phyloP scores from a whole-genome alignment of 2,113 vertebrate genomes.

The Macheiramphus alcinus region DNA sequence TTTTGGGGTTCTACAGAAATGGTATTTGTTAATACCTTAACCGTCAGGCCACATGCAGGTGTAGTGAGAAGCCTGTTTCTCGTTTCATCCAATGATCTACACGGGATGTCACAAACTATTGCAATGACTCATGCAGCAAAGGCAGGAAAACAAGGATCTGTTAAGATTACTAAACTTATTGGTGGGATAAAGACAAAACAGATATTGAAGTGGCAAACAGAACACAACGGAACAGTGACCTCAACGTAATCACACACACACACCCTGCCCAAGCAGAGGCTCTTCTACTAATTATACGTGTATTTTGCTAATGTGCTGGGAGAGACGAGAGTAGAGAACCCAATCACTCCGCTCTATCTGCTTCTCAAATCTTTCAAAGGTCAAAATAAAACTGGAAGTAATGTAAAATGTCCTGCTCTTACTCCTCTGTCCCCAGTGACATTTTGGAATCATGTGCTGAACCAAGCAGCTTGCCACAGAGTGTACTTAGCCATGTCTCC shows the following conservation, averaged over 20 bases:
- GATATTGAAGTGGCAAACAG: background rate
- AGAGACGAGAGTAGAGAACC: background rate
- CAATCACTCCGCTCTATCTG: background rate
- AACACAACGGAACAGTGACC: background rate
- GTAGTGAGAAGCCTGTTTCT: background rate
- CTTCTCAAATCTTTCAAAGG: background rate
- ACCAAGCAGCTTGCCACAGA: background rate
- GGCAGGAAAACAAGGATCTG: background rate
- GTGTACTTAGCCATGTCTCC: background rate
- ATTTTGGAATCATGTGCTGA: background rate
- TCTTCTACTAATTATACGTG: background rate
- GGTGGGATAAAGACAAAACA: background rate
- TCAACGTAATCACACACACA: background rate
- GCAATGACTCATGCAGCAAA: background rate
- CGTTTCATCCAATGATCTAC: rapidly evolving
- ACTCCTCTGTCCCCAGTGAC: background rate
- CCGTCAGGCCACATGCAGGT: background rate
- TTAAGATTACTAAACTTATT: background rate
- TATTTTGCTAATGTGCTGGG: background rate
- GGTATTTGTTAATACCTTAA: background rate
- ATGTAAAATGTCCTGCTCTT: background rate
- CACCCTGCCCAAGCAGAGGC: background rate
- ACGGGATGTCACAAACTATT: background rate
- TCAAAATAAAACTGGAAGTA: background rate
- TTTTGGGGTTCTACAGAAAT: background rate